Evolutionary conservation across 2,113 vertebrate genomes (phyloP), one percentile per base, ranked within the genome.

Genomic region (Condylura cristata): DNA sequence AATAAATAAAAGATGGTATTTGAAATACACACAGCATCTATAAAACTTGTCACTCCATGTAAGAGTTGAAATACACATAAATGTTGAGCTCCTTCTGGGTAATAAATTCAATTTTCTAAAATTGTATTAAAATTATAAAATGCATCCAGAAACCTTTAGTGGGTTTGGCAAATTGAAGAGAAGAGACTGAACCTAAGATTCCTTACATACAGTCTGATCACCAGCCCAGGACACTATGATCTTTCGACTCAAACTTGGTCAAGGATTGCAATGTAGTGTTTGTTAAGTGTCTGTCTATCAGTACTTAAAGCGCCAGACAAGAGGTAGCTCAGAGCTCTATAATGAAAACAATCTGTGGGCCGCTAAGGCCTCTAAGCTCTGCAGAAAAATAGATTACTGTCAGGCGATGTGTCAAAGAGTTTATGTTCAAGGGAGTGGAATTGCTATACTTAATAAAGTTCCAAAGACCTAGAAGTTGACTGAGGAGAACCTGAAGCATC

Each of bases 361-460:
- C 83, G 24, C 37, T 78, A 5, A 2, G 46, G 24, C 74, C 91
- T 53, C 90, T 37, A 68, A 94, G 28, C 60, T 79, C 81, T 80
- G 74, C 48, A 90, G 53, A 56, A 97, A 56, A 95, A 85, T 81
- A 53, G 58, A 48, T 95, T 84, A 14, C 34, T 37, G 46, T 90
- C 10, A 4, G 32, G 75, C 74, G 65, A 72, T 68, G 60, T 95
- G 90, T 92, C 82, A 94, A 72, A 95, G 78, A 83, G 46, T 60
- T 97, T 85, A 66, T 61, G 37, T 92, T 88, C 79, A 83, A 1
- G 4, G 72, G 8, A 53, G 86, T 80, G 53, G 44, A 92, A 90
- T 93, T 95, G 95, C 41, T 81, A 20, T 92, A 84, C 63, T 95
- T 92, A 92, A 85, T 92, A 93, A 91, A 91, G 48, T 68, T 56